A percentile compares a stretch with the other conserved stretches of the same genome.
Evolutionary conservation across 1,140 invertebrate species (phyloP).

Genomic region (Apis mellifera): DNA sequence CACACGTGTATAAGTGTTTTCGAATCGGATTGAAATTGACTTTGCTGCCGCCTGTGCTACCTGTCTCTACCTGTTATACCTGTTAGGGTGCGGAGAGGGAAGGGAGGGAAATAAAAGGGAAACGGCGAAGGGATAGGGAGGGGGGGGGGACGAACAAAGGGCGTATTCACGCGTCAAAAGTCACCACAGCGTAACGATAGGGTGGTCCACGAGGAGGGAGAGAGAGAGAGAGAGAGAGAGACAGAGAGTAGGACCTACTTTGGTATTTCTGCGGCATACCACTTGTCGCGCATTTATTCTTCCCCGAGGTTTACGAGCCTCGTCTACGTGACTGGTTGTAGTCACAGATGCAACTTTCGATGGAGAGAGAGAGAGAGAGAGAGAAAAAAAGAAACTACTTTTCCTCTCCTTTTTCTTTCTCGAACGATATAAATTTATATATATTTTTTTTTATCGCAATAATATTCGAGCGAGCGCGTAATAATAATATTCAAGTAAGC

Average conservation of each 20-base stretch:
- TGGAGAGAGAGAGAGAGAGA: no score
- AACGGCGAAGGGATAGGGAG: background rate
- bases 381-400: no score
- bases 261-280: slow-evolving; percentile 59
- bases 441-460: no score
- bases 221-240: slow-evolving; percentile 13
- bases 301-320: slow-evolving; percentile 5
- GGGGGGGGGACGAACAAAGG: slow-evolving; percentile 65
- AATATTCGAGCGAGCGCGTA: no score
- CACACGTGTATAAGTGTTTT: slow-evolving; percentile 16
- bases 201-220: slow-evolving; percentile 53
- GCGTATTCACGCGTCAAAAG: slow-evolving; percentile 73
- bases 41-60: slow-evolving; percentile 48
- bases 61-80: slow-evolving; percentile 59
- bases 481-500: no score
- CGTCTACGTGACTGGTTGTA: background rate
- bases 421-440: no score
- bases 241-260: slow-evolving; percentile 56
- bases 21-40: slow-evolving; percentile 65
- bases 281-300: slow-evolving; percentile 63
- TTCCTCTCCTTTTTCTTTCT: no score
- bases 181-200: slow-evolving; percentile 68
- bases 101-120: slow-evolving; percentile 4
- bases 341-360: no score
- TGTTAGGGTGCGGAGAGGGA: slow-evolving; percentile 23